Conservation (phyloP, 2,888 invertebrate genomes). For the Caenorhabditis doughertyi region DNA sequence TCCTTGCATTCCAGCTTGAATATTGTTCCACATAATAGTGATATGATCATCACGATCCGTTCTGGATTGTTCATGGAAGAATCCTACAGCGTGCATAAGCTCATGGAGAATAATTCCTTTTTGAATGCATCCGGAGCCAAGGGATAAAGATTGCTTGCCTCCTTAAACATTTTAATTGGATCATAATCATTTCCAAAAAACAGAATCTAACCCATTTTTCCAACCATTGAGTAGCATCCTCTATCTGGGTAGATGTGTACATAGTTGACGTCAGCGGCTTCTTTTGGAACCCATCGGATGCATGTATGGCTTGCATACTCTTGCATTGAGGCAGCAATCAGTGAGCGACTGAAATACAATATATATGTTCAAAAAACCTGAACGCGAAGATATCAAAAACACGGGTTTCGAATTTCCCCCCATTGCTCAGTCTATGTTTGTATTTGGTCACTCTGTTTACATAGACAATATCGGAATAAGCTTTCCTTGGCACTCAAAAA, state of each 20-base stretch:
- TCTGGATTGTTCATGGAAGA: constrained; percentile 80
- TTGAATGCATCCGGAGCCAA: constrained; percentile 82
- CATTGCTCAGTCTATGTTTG: too few relatives aligned
- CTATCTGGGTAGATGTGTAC: constrained; percentile 82
- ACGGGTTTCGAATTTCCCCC: too few relatives aligned
- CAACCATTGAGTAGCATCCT: constrained; percentile 83
- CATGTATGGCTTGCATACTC: constrained; percentile 81
- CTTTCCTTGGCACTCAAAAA: too few relatives aligned
- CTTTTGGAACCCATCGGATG: constrained; percentile 81
- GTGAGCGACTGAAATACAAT: constrained; percentile 81
- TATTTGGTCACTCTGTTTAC: too few relatives aligned
- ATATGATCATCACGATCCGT: constrained; percentile 80
- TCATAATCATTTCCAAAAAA: background rate
- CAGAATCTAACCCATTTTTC: constrained; percentile 76
- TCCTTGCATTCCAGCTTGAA: constrained; percentile 81
- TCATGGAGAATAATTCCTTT: constrained; percentile 82
- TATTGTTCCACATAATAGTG: constrained; percentile 82
- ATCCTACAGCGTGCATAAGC: constrained; percentile 82
- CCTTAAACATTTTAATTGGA: constrained; percentile 59
- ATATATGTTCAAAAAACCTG: too few relatives aligned
- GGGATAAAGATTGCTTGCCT: constrained; percentile 77
- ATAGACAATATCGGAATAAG: too few relatives aligned
- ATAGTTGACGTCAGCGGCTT: constrained; percentile 79
- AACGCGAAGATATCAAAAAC: too few relatives aligned
- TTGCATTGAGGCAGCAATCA: constrained; percentile 82